Percentiles rank a stretch among this genome's conserved stretches.
Conservation (phyloP, 2,888 invertebrate genomes). For the Trissoscelio sp. region DNA sequence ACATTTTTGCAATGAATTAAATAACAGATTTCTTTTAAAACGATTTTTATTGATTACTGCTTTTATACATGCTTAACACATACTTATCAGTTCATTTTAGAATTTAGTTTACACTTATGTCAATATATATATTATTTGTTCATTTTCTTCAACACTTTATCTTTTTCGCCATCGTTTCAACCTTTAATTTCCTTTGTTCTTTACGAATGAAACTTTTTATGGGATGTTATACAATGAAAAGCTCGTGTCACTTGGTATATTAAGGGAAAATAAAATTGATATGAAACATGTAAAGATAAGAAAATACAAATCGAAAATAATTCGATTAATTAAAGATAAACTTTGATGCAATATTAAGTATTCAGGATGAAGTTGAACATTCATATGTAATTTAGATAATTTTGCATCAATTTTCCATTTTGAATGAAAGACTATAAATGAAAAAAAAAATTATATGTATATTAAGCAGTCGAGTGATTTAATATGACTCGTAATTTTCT, state of each 20-base stretch:
- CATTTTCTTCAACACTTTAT: constrained; percentile 52
- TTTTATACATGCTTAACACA: constrained; percentile 81
- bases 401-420: too few species aligned
- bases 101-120: constrained; percentile 74
- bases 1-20: too few species aligned
- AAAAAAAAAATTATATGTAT: too few species aligned
- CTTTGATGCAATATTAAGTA: too few species aligned
- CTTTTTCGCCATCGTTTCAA: constrained; percentile 39
- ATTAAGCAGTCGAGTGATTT: constrained; percentile 40
- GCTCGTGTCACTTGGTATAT: neutral
- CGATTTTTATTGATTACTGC: constrained; percentile 82
- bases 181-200: constrained; percentile 13
- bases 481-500: constrained; percentile 4
- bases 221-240: constrained; percentile 25
- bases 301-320: too few species aligned
- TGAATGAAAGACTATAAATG: too few species aligned
- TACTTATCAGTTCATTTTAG: constrained; percentile 75
- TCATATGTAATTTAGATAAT: too few species aligned
- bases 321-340: too few species aligned
- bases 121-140: constrained; percentile 73
- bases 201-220: constrained; percentile 7
- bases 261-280: too few species aligned
- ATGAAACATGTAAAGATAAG: too few species aligned
- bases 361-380: too few species aligned
- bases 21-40: constrained; percentile 79